Percentiles rank a stretch among this genome's conserved stretches.
Evolutionary conservation across 2,113 vertebrate genomes (phyloP).

Genomic region (Oreamnos americanus): DNA sequence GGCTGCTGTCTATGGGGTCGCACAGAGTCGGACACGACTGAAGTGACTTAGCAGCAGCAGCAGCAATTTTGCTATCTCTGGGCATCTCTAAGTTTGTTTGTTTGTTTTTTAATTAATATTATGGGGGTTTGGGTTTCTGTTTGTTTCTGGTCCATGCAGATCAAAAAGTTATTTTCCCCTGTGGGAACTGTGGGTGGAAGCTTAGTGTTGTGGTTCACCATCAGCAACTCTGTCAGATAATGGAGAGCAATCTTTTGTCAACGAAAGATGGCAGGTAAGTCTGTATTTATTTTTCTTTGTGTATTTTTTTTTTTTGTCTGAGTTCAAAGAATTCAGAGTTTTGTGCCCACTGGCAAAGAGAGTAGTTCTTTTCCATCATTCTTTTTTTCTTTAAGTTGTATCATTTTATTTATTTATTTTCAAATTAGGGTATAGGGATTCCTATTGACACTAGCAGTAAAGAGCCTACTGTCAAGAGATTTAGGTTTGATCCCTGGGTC

Average conservation of each 20-base stretch:
- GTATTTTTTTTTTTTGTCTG: background rate
- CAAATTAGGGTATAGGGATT: background rate
- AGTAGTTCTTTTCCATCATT: background rate
- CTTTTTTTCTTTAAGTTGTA: background rate
- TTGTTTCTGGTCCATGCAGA: background rate
- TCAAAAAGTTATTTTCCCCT: background rate
- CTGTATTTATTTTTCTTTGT: background rate
- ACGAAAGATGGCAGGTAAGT: background rate
- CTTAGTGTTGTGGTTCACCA: background rate
- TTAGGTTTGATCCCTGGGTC: background rate
- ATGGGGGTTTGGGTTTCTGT: background rate
- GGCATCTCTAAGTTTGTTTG: background rate
- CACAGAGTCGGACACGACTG: no score
- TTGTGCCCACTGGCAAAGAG: background rate
- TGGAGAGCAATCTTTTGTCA: background rate
- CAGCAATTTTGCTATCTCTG: background rate
- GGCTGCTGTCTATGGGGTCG: no score
- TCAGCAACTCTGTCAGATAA: background rate
- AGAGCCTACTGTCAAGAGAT: background rate
- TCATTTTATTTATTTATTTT: background rate
- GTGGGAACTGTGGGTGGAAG: background rate
- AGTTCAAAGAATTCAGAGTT: background rate
- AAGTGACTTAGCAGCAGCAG: no score
- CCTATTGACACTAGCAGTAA: background rate
- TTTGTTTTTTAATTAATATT: background rate